Evolutionary conservation across 30 jellyfish, hydroid and myxozoan genomes (phyloP).

Genomic region (Phacellophora camtschatica): DNA sequence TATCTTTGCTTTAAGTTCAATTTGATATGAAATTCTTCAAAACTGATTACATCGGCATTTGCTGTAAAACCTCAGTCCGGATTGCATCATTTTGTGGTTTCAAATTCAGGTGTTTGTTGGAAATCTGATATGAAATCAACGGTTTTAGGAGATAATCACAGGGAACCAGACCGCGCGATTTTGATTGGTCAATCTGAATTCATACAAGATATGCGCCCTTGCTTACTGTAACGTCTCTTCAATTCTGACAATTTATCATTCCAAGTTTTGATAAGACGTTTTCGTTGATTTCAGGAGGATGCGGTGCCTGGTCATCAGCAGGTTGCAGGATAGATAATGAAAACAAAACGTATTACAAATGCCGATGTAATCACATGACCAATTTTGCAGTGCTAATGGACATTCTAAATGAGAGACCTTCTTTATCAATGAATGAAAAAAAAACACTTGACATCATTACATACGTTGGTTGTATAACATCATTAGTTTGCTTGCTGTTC

Average conservation of each 20-base stretch:
- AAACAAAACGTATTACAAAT: not conserved
- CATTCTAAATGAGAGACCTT: not conserved
- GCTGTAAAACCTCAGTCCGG: too few species aligned
- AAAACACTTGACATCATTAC: not conserved
- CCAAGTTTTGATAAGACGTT: too few species aligned
- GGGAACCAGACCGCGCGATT: too few species aligned
- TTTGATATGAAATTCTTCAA: too few species aligned
- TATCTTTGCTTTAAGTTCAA: too few species aligned
- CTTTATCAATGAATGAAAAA: not conserved
- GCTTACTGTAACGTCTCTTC: not conserved
- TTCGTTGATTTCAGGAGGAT: not conserved
- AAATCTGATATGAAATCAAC: too few species aligned
- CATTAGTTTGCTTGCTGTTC: not conserved
- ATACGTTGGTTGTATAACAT: constrained; percentile 13
- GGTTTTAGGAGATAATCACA: too few species aligned
- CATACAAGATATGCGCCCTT: not conserved
- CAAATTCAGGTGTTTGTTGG: too few species aligned
- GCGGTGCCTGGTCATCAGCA: constrained; percentile 10
- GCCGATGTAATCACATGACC: constrained; percentile 46
- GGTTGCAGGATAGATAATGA: not conserved
- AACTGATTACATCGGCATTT: too few species aligned
- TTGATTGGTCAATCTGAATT: too few species aligned
- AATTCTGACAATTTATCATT: not conserved
- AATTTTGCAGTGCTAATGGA: constrained; percentile 6
- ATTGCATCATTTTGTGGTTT: too few species aligned